Base-by-base conservation (phyloP, 2,888 invertebrate genomes). In the Leucophora obtusa region DNA sequence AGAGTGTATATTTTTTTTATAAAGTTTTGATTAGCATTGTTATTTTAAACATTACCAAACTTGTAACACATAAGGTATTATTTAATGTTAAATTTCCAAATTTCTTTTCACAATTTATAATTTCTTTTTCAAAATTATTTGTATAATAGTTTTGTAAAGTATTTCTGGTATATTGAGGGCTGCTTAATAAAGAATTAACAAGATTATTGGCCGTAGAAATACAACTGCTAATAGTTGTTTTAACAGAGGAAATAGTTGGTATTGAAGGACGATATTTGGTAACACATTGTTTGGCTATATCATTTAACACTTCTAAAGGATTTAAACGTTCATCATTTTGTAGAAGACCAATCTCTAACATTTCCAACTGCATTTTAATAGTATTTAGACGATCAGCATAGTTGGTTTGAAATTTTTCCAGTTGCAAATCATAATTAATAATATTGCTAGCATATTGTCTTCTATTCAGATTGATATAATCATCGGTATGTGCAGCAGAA, bases 211-310 rank as follows among this genome's bases (percentile, higher is more conserved):
- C 83, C 3, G 60, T 18, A 4, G 24, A 18, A 6, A 70, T 47
- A 59, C 84, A 84, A 11, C 8, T 65, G 7, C 53, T 60, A 10
- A 83, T 68, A 9, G 59, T 38, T 2, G 54, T 1, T 35, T 75
- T 69, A 0, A 82, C 62, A 1, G 53, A 24, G 0, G 72, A 53
- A 0, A 54, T 21, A 14, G 78, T 76, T 1, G 81, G 69, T 18
- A 84, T 17, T 21, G 72, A 24, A 5, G 18, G 8, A 10, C 77
- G 77, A 68, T 83, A 83, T 47, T 82, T 78, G 3, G 69, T 62
- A 1, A 84, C 82, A 54, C 84, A 84, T 18, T 74, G 66, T 54
- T 82, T 81, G 21, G 66, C 72, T 10, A 82, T 50, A 17, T 62
- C 73, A 35, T 72, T 66, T 10, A 83, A 33, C 28, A 73, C 10